Evolutionary conservation across 2,888 invertebrate species (phyloP), one percentile per base, ranked within the genome.

Genomic region (Drosophila kuntzei): DNA sequence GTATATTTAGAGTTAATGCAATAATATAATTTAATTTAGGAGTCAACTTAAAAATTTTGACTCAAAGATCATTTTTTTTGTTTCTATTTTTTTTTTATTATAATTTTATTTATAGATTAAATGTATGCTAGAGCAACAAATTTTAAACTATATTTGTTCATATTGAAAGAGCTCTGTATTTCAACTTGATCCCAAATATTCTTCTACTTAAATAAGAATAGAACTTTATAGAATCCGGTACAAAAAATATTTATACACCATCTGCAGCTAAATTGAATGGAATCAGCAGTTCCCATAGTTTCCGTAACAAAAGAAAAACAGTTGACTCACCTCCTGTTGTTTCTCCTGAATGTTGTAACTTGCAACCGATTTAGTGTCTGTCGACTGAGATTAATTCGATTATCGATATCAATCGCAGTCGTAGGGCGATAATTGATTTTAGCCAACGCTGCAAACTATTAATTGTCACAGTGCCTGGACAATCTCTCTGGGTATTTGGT

Each of bases 361-460:
- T 53, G 41, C 36, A 59, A 27, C 25, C 53, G 47, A 49, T 41
- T 41, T 41, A 72, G 58, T 36, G 51, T 47, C 50, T 47, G 57
- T 37, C 41, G 50, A 70, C 46, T 58, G 65, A 43, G 68, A 63
- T 77, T 80, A 71, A 79, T 76, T 71, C 64, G 80, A 79, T 81
- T 77, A 86, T 64, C 64, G 64, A 62, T 79, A 75, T 68, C 64
- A 49, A 50, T 64, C 20, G 53, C 53, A 29, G 43, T 22, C 34
- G 59, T 22, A 58, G 43, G 46, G 46, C 54, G 68, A 78, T 83
- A 82, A 86, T 82, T 86, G 87, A 83, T 83, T 80, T 80, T 58
- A 61, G 80, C 70, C 70, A 80, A 72, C 46, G 71, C 49, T 80
- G 67, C 63, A 71, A 86, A 72, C 76, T 64, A 83, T 82, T 80